Evolutionary conservation across 2,113 vertebrate genomes (phyloP), one percentile per base, ranked within the genome.

Genomic region (Puffinus mauretanicus): DNA sequence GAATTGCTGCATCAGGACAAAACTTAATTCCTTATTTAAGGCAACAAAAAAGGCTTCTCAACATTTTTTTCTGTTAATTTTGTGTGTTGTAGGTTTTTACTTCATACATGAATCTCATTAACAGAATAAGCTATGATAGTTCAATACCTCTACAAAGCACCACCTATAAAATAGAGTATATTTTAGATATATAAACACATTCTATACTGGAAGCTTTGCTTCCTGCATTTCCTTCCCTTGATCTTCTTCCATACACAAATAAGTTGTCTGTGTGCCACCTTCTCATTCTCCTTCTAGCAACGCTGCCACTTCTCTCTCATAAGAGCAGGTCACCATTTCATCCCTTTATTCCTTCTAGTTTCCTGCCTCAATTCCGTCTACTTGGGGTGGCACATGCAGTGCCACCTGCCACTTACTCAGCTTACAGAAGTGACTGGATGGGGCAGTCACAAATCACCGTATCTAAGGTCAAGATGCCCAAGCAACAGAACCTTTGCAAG

Each of bases 401-500:
- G 71, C 36, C 61, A 67, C 88, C 55, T 64, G 36, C 75, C 82
- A 36, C 71, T 69, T 19, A 18, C 47, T 67, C 78, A 62, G 58
- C 79, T 58, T 25, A 29, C 32, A 47, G 26, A 79, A 86, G 40
- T 7, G 66, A 60, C 72, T 70, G 76, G 46, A 70, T 69, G 64
- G 51, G 40, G 38, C 47, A 58, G 30, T 88, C 88, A 30, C 82
- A 88, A 62, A 57, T 44, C 66, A 6, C 75, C 19, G 5, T 16
- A 34, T 2, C 47, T 26, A 42, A 78, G 76, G 94, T 88, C 95
- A 94, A 78, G 82, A 66, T 47, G 72, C 60, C 72, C 55, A 62
- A 82, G 34, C 27, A 90, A 44, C 49, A 66, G 38, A 81, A 67
- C 13, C 4, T 54, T 16, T 46, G 49, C 67, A 66, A 85, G 78